Evolutionary conservation across 2,113 vertebrate species (phyloP), one percentile per base, ranked within the genome.

Genomic region (Pungitius pungitius): DNA sequence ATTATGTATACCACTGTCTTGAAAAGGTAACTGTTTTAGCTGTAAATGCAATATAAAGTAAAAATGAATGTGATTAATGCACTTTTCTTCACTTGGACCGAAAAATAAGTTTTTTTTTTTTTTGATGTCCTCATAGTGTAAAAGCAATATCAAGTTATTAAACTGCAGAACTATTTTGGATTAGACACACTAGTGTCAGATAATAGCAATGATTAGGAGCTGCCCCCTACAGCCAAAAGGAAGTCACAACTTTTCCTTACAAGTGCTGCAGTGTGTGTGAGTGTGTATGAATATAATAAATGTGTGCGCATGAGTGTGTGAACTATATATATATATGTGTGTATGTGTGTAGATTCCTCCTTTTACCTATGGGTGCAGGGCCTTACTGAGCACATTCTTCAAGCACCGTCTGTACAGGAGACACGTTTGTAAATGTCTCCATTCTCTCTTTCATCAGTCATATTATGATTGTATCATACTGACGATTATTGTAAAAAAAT

Each of bases 51-150:
- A 77, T 66, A 75, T 71, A 49, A 74, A 51, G n/a, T 81, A 74
- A 81, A 64, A 70, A 85, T 83, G 85, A 90, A 92, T 89, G 89
- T 90, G 75, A 91, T 64, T 45, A 59, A 82, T 35, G 85, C 86
- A 85, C 86, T 86, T 86, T 83, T 76, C 73, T 77, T 73, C 73
- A 84, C 77, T 73, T 52, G 42, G 75, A 86, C 69, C 54, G 24
- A 57, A 78, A 77, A 73, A 78, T 35, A 56, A 10, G 12, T 67
- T 54, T 40, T 47, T 9, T 6, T 61, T 75, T 61, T 26, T 73
- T 88, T 72, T 59, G 76, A 83, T 18, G 54, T 81, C 71, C 47
- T 75, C 22, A 40, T 69, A 66, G 60, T 82, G 58, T 75, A 69
- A 65, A 90, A 88, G 87, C 84, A 88, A 89, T 87, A 84, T 68